phyloP scores from a whole-genome alignment of 2,113 vertebrate genomes.

The Turdus rufiventris region DNA sequence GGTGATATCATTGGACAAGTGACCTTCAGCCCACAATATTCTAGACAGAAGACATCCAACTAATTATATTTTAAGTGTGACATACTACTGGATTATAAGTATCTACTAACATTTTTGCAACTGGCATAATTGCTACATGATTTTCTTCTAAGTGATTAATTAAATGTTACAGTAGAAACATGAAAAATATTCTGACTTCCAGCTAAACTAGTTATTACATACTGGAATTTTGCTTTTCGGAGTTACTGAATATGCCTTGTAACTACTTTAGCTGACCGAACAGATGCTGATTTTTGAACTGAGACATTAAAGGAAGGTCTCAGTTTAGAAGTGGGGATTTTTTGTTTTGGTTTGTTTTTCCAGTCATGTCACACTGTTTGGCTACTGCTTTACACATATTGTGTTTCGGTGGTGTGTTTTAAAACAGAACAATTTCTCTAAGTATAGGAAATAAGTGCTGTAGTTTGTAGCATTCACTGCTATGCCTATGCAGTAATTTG shows the following conservation, averaged over 20 bases:
- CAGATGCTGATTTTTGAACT: background rate
- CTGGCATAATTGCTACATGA: background rate
- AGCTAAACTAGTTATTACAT: background rate
- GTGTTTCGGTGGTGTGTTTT: background rate
- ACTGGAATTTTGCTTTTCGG: background rate
- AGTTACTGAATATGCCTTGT: background rate
- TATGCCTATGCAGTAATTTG: background rate
- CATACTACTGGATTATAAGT: background rate
- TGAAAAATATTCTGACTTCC: background rate
- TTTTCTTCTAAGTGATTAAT: background rate
- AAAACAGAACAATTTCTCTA: background rate
- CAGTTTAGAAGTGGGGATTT: background rate
- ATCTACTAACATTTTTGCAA: background rate
- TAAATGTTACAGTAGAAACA: background rate
- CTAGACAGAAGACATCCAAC: background rate
- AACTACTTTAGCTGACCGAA: background rate
- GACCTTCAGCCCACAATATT: background rate
- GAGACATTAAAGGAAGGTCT: background rate
- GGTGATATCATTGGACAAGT: background rate
- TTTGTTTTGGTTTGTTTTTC: background rate
- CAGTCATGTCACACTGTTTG: background rate
- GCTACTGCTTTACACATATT: background rate
- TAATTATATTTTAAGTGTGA: background rate
- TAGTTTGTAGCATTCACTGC: background rate
- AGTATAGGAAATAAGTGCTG: background rate